Evolutionary conservation across 2,888 invertebrate species (phyloP), one percentile per base, ranked within the genome.

Genomic region (Choristoneura rosaceana): DNA sequence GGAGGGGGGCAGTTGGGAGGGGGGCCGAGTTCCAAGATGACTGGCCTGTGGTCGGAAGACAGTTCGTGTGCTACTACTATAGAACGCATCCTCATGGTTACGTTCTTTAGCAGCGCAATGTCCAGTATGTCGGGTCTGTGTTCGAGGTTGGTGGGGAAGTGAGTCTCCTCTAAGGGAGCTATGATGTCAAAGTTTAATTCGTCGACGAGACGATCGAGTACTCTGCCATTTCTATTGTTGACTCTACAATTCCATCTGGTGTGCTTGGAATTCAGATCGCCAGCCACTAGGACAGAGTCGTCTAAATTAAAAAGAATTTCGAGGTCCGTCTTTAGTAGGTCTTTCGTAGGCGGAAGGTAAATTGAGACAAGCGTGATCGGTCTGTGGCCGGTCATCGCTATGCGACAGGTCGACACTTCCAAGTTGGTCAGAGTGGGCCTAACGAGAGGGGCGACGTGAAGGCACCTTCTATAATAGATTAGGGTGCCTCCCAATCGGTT

Each of bases 191-290:
- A 10, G 0, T 25, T 7, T 17, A 38, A 9, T 0, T 41, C 41
- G 1, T 17, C 14, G 0, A 43, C 4, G 0, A 55, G 15, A 0
- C 17, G 3, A 9, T 33, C 9, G 2, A 66, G 43, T 0, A 8
- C 14, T 0, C 10, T 43, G 3, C 58, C 66, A 10, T 66, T 66
- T 3, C 4, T 1, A 5, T 55, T 66, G 0, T 3, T 8, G 4
- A 33, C n/a, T 7, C 58, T 58, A 14, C 58, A 45, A 4, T 59
- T 59, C 59, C 59, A 67, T 9, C 33, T 25, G 4, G 9, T 3
- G n/a, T 66, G 66, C 43, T 66, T 58, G n/a, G 33, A 8, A 14
- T 58, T 66, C 0, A 66, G 43, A n/a, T 66, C 43, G 9, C 66
- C 66, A 10, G 43, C 66, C 66, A 66, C 0, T 10, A 58, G n/a